A percentile compares a stretch with the other conserved stretches of the same genome.
phyloP scores from a whole-genome alignment of 2,113 vertebrate species.

The Lichenostomus cassidix region DNA sequence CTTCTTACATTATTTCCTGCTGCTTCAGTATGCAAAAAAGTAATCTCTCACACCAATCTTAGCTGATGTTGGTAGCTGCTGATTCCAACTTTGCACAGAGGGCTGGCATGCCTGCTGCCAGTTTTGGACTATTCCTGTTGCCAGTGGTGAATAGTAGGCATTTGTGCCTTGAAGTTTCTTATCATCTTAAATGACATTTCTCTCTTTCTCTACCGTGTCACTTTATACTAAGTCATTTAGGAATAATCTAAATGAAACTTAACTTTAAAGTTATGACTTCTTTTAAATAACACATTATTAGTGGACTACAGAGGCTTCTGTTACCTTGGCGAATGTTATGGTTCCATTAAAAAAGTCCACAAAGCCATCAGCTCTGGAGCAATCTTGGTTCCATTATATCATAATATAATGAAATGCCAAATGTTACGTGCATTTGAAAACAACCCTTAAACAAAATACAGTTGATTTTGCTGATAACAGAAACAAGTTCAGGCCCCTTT shows the following conservation, averaged over 20 bases:
- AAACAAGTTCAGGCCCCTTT: background rate
- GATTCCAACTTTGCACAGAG: background rate
- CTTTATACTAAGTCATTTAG: background rate
- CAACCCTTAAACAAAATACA: background rate
- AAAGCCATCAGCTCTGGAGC: background rate
- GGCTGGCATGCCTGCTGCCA: background rate
- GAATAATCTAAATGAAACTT: background rate
- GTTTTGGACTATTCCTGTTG: background rate
- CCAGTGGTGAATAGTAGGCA: background rate
- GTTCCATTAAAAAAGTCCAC: background rate
- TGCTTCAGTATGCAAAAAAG: background rate
- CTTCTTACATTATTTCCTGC: background rate
- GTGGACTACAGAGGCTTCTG: background rate
- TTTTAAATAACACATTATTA: background rate
- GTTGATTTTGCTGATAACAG: background rate
- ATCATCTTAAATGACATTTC: background rate
- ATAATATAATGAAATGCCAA: background rate
- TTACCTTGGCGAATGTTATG: background rate
- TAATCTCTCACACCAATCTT: background rate
- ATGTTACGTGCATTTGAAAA: background rate
- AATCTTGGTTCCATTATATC: background rate
- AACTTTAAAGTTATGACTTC: background rate
- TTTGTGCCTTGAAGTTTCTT: background rate
- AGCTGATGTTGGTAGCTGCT: background rate
- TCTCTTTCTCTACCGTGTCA: background rate